Evolutionary conservation across 2,113 vertebrate species (phyloP), one percentile per base, ranked within the genome.

Genomic region (Hippoglossus stenolepis): DNA sequence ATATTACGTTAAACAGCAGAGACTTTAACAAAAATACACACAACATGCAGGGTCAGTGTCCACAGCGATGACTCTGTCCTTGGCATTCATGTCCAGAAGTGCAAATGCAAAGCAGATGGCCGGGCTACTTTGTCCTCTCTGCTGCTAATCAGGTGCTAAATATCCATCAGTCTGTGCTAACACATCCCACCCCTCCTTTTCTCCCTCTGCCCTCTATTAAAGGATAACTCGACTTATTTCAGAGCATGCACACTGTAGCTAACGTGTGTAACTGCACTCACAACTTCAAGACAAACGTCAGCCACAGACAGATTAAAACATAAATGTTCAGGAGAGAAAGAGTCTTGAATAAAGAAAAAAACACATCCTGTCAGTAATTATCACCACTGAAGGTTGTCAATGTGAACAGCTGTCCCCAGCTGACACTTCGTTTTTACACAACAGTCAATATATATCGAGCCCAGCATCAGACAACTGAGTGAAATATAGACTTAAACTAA

Each of bases 71-170:
- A 35, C 53, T 35, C 65, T 80, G 92, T 83, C 89, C 83, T 90
- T 92, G 88, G 89, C 73, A 71, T 77, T 56, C 72, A 51, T 71
- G 82, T 73, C 78, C 79, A 90, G 73, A 24, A 45, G 72, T 86
- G 82, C 86, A 86, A 83, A 85, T 91, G 86, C 85, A 89, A 90
- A 92, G 84, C 93, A 94, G 93, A 93, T 94, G 94, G 92, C 61
- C 69, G 28, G 57, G 54, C 73, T 83, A 53, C 77, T 88, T 66
- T 85, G 84, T 87, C 84, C 86, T 89, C 77, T 73, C 61, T 82
- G 80, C 65, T 2, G 26, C 83, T 92, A 90, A 93, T 93, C 91
- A 89, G 88, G 82, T 90, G 90, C 87, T 92, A 91, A 93, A 92
- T 89, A 93, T 88, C 79, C 73, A 79, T 87, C 87, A 82, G 76